These are phyloP conservation scores for Dasysyrphus albostriatus DNA, from an alignment of 2,888 invertebrate genomes.

Conservation along the genomic window DNA sequence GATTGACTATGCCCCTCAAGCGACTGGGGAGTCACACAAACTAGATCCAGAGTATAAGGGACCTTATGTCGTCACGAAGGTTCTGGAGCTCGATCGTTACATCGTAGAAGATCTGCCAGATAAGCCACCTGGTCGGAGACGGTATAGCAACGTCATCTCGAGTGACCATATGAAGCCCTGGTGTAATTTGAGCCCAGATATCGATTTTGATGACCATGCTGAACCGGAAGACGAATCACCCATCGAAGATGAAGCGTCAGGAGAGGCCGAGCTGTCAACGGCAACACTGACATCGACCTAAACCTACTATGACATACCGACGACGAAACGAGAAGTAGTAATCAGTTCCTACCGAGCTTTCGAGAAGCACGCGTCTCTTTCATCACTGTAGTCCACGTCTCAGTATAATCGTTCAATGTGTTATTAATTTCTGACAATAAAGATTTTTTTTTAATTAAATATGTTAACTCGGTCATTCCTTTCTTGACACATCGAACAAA, in stretches of 20 bases:
- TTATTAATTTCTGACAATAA: no score
- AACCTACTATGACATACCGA: neutral
- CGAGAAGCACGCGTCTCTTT: neutral
- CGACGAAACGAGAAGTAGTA: neutral
- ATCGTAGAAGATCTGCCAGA: conserved; percentile 61
- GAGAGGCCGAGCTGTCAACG: conserved; percentile 54
- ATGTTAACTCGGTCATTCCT: no score
- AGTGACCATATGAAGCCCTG: conserved; percentile 64
- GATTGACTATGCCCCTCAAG: conserved; percentile 27
- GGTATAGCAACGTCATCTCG: conserved; percentile 53
- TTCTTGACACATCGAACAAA: no score
- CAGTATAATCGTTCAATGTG: no score
- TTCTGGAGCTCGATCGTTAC: conserved; percentile 52
- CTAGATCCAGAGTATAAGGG: conserved; percentile 58
- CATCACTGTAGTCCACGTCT: no score
- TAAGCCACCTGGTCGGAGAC: conserved; percentile 28
- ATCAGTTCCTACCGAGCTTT: neutral
- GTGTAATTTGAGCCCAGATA: conserved; percentile 44
- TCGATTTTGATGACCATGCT: neutral
- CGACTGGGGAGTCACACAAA: conserved; percentile 55
- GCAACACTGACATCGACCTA: neutral
- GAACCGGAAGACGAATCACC: neutral
- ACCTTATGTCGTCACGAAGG: conserved; percentile 55
- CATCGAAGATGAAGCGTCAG: conserved; percentile 34
- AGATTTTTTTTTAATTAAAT: no score